phyloP scores from a whole-genome alignment of 1,140 invertebrate genomes.

The Frieseomelitta varia region DNA sequence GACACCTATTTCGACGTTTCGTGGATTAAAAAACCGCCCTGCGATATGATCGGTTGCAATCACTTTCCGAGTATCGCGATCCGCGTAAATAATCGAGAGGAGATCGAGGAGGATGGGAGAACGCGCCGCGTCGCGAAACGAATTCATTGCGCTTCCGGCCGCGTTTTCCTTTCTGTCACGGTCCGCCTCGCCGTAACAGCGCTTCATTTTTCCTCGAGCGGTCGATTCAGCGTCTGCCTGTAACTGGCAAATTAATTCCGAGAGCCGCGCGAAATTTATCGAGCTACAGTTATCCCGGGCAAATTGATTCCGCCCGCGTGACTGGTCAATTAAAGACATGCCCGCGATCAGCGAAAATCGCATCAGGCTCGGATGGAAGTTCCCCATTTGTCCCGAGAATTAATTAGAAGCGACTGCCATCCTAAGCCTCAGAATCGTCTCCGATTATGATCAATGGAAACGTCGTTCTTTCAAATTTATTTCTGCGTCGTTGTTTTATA shows the following conservation, averaged over 20 bases:
- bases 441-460: too few species aligned
- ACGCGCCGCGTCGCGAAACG: background rate
- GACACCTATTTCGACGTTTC: background rate
- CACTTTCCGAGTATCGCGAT: background rate
- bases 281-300: background rate
- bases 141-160: background rate
- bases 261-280: conserved; percentile 13
- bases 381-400: background rate
- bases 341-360: background rate
- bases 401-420: background rate
- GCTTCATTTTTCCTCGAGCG: background rate
- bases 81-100: conserved; percentile 15
- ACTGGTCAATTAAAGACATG: conserved; percentile 6
- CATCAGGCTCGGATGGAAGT: too few species aligned
- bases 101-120: background rate
- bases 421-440: background rate
- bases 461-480: too few species aligned
- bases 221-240: conserved; percentile 2
- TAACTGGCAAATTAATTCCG: conserved; percentile 4
- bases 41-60: background rate
- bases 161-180: background rate
- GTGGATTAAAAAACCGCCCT: background rate
- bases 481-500: too few species aligned
- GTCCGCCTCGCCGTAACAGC: background rate
- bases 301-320: background rate